A percentile compares a stretch with the other conserved stretches of the same genome.
Evolutionary conservation across 92 coral and sea anemone species (phyloP).

Genomic region (Parazoanthus atlanticus): DNA sequence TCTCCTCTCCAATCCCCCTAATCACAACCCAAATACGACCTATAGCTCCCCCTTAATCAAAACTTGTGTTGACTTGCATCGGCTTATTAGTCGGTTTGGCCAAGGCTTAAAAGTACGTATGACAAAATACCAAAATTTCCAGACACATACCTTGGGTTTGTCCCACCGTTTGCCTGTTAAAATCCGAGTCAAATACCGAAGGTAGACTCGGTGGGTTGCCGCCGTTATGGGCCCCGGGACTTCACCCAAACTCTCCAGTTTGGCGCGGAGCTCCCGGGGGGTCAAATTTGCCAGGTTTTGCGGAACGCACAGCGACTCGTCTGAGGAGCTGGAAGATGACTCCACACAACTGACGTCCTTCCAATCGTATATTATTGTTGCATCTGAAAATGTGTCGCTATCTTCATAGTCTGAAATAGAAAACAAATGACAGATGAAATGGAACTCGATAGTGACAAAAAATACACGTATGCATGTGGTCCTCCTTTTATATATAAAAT

Average conservation of each 20-base stretch:
- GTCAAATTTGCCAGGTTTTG: constrained; percentile 32
- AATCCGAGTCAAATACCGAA: constrained; percentile 69
- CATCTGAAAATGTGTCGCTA: constrained; percentile 42
- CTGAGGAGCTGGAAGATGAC: constrained; percentile 13
- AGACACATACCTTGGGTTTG: constrained; percentile 18
- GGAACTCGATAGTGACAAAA: background rate
- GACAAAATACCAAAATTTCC: background rate
- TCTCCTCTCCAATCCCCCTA: no score
- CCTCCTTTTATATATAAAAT: no score
- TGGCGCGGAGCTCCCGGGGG: constrained; percentile 47
- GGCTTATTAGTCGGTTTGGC: background rate
- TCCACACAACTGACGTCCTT: constrained; percentile 71
- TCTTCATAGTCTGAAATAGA: constrained; percentile 16
- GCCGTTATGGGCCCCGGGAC: constrained; percentile 84
- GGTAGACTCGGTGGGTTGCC: constrained; percentile 67
- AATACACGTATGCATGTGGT: no score
- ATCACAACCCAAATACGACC: no score
- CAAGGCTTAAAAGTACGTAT: background rate
- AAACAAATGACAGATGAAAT: background rate
- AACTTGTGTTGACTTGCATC: background rate
- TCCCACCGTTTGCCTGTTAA: constrained; percentile 52
- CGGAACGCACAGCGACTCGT: constrained; percentile 64
- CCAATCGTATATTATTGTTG: constrained; percentile 89
- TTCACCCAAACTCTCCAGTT: constrained; percentile 62
- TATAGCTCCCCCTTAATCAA: no score